phyloP scores from a whole-genome alignment of 2,888 invertebrate species.

The Physocephala rufipes region DNA sequence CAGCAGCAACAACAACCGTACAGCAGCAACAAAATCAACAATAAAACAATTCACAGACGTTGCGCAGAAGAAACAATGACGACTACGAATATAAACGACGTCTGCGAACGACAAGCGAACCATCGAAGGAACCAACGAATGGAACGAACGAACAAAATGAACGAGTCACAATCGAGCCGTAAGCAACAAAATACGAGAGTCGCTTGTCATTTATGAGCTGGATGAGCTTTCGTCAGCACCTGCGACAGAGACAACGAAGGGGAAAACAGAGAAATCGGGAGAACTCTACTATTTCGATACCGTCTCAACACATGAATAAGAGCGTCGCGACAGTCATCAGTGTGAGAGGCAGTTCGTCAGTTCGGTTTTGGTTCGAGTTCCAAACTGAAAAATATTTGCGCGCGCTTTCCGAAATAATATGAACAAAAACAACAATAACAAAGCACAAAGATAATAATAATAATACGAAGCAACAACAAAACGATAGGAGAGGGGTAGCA shows the following conservation, averaged over 20 bases:
- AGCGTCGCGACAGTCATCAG: not conserved
- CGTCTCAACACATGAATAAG: too few species aligned
- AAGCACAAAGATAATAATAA: not conserved
- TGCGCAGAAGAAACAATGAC: conserved; percentile 5
- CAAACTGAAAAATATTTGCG: conserved; percentile 23
- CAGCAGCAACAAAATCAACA: conserved; percentile 28
- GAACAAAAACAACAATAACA: conserved; percentile 4
- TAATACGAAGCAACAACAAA: conserved; percentile 19
- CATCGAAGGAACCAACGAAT: conserved; percentile 10
- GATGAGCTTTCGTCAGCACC: conserved; percentile 49
- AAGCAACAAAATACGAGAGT: conserved; percentile 45
- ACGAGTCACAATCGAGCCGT: conserved; percentile 28
- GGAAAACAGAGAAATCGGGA: too few species aligned
- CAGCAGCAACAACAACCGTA: conserved; percentile 38
- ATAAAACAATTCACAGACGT: conserved; percentile 10
- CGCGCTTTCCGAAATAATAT: conserved; percentile 34
- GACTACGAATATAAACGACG: not conserved
- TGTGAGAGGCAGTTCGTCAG: not conserved
- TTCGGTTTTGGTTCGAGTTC: conserved; percentile 18
- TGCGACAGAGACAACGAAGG: not conserved
- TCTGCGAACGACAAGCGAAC: conserved; percentile 1
- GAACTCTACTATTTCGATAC: too few species aligned
- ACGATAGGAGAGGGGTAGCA: not conserved
- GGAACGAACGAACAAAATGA: conserved; percentile 30
- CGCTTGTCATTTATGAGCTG: conserved; percentile 56